phyloP scores from a whole-genome alignment of 2,888 invertebrate species.

The Drosophila recens region DNA sequence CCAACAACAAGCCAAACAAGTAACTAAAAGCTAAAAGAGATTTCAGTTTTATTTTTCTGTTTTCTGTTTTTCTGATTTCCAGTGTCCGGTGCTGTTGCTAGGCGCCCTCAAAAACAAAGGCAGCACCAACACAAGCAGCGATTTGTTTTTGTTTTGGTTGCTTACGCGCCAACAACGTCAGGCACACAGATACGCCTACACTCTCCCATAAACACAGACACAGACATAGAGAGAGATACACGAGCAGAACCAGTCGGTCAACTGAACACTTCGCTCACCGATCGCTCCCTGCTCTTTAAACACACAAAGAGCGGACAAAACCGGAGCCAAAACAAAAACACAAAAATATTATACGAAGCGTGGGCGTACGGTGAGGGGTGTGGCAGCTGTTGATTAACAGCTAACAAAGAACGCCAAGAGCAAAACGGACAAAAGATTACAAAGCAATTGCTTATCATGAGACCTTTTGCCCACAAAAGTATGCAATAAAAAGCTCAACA shows the following conservation, averaged over 20 bases:
- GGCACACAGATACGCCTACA: constrained; percentile 20
- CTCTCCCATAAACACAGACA: constrained; percentile 5
- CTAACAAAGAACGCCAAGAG: constrained; percentile 39
- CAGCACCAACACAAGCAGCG: constrained; percentile 44
- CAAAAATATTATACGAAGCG: constrained; percentile 57
- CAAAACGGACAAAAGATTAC: constrained; percentile 37
- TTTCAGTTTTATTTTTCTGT: constrained; percentile 21
- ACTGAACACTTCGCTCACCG: constrained; percentile 46
- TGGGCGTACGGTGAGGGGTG: constrained; percentile 20
- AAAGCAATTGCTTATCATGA: background rate
- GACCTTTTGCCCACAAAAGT: constrained; percentile 31
- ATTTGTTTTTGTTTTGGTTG: constrained; percentile 61
- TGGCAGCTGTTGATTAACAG: constrained; percentile 30
- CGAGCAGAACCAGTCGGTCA: constrained; percentile 57
- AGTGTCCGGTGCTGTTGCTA: constrained; percentile 61
- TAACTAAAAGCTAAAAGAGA: constrained; percentile 51
- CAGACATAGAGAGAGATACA: constrained; percentile 5
- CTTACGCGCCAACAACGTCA: constrained; percentile 33
- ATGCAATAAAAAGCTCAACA: constrained; percentile 22
- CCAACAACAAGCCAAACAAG: constrained; percentile 64
- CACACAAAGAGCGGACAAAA: constrained; percentile 40
- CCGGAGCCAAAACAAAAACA: constrained; percentile 75
- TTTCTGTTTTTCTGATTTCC: constrained; percentile 10
- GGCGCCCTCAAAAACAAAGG: constrained; percentile 65
- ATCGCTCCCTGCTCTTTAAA: constrained; percentile 20